Evolutionary conservation across 2,888 invertebrate genomes (phyloP), one percentile per base, ranked within the genome.

Genomic region (Tenthredo amoena): DNA sequence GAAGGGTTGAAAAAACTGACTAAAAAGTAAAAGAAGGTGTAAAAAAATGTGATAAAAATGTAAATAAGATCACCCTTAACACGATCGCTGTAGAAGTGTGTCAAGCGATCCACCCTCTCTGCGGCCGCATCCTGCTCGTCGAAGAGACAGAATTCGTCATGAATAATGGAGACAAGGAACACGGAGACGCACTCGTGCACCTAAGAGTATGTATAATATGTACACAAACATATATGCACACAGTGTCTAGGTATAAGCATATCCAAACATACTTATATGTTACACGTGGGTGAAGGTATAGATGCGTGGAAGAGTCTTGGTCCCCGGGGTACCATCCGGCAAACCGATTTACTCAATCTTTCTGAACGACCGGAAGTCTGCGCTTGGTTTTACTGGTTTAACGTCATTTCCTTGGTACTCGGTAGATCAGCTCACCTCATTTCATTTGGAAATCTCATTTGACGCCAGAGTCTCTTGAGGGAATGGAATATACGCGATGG

Each of bases 141-240:
- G 79, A 88, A 87, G 90, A 87, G 87, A 86, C 87, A 86, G 77
- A 85, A 86, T 86, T 88, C 85, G 85, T 88, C 89, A 89, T 90
- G 88, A 89, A 90, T 90, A 89, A 90, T 90, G 89, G 88, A 90
- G 87, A 84, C 87, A 87, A 55, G 47, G 79, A 88, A 88, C 86
- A 84, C 86, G 87, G 86, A 86, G 88, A 65, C 72, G 43, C 86
- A 72, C 81, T 86, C 74, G 86, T 86, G 84, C 58, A 84, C 79
- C 77, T 84, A 62, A 86, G 58, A 81, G 68, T 68, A 84, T 74
- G 72, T 62, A n/a, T 71, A 47, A 65, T 77, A 76, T 62, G 40
- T 62, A 40, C 68, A 55, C 58, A 34, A 68, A 34, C 34, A 18
- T 68, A 18, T 76, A 55, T 26, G 34, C 34, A 77, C 55, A 31